A percentile compares a stretch with the other conserved stretches of the same genome.
Conservation (phyloP, 2,113 vertebrate genomes). For the Heliornis fulica region DNA sequence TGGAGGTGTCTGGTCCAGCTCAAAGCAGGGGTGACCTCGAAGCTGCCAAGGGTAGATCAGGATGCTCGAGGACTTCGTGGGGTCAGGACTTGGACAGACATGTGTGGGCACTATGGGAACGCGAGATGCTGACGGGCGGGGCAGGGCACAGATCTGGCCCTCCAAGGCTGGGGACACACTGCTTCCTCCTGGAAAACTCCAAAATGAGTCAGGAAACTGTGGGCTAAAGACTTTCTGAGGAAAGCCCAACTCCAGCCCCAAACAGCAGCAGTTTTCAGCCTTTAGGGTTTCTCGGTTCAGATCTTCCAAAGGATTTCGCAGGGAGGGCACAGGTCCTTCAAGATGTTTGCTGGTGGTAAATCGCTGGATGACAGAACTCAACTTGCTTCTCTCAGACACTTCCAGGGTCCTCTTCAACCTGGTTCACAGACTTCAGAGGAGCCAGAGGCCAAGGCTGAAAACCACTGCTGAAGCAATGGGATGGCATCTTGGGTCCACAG, state of each 20-base stretch:
- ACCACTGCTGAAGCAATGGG: neutral
- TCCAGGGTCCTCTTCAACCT: neutral
- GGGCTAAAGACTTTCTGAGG: neutral
- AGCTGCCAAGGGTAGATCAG: neutral
- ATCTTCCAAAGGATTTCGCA: neutral
- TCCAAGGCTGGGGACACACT: neutral
- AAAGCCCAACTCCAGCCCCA: fast-evolving
- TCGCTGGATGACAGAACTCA: neutral
- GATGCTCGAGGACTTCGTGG: neutral
- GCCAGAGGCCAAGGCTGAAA: neutral
- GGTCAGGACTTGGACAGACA: neutral
- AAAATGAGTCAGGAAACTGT: neutral
- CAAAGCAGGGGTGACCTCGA: neutral
- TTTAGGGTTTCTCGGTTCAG: neutral
- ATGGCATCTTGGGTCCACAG: fast-evolving
- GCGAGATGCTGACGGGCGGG: fast-evolving
- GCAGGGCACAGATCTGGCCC: neutral
- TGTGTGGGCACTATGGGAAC: fast-evolving
- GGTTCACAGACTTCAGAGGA: neutral
- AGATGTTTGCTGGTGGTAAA: fast-evolving
- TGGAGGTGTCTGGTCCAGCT: neutral
- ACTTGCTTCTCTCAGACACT: neutral
- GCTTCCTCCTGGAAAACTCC: neutral
- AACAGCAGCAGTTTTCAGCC: neutral
- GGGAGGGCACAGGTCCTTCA: neutral